A percentile compares a stretch with the other conserved stretches of the same genome.
Evolutionary conservation across 2,888 invertebrate genomes (phyloP).

Genomic region (Linyphia triangularis): DNA sequence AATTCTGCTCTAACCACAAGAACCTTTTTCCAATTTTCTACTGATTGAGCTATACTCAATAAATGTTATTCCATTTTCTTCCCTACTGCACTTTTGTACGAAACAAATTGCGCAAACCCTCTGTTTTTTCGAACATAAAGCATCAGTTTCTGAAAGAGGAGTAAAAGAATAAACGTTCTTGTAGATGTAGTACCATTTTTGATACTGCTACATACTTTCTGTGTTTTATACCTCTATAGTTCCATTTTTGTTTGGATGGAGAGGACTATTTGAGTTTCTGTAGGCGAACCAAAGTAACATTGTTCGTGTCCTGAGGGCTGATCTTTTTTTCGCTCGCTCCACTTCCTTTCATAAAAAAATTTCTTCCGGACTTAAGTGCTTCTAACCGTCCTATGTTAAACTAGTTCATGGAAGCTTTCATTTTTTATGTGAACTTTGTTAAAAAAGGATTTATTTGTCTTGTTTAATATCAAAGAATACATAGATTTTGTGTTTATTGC

Average conservation of each 20-base stretch:
- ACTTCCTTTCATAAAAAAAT: slow-evolving; percentile 23
- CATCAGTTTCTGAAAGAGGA: slow-evolving; percentile 1
- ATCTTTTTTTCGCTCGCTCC: slow-evolving; percentile 7
- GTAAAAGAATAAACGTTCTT: neutral
- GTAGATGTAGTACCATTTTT: slow-evolving; percentile 4
- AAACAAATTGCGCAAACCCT: neutral
- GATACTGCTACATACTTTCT: neutral
- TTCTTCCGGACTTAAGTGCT: slow-evolving; percentile 42
- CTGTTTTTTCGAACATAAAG: slow-evolving; percentile 1
- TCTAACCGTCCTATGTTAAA: neutral
- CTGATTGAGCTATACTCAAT: too few species aligned
- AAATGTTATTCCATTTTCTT: neutral
- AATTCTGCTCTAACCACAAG: too few species aligned
- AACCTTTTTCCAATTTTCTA: too few species aligned
- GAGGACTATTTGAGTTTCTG: slow-evolving; percentile 24
- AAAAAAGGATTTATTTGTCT: neutral
- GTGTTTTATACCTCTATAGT: neutral
- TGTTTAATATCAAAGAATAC: neutral
- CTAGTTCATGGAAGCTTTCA: neutral
- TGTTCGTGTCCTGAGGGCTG: slow-evolving; percentile 28
- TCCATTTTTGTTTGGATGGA: slow-evolving; percentile 40
- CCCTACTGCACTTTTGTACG: neutral
- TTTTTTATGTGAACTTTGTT: neutral
- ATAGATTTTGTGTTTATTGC: too few species aligned
- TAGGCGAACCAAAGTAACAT: slow-evolving; percentile 20